Percentiles rank a stretch among this genome's conserved stretches.
These are phyloP conservation scores for Cavia porcellus DNA, from an alignment of 2,113 vertebrate species.

Conservation along the genomic window DNA sequence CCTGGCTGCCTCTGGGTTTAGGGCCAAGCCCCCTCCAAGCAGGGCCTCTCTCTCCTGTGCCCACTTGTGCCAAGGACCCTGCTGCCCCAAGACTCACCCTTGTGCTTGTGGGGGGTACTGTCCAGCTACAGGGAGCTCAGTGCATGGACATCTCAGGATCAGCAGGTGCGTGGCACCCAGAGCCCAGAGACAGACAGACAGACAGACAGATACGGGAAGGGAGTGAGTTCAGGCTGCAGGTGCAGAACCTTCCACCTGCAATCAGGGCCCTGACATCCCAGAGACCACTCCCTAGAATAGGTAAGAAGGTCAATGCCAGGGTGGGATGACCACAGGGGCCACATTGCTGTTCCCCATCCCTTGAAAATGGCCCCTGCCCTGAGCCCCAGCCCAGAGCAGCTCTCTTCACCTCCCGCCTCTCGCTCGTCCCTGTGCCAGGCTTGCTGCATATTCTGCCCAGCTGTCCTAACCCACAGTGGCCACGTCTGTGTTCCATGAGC, in stretches of 20 bases:
- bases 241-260: rapidly evolving
- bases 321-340: background rate
- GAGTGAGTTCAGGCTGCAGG: background rate
- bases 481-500: background rate
- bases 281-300: too few relatives aligned
- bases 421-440: rapidly evolving
- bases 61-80: background rate
- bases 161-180: background rate
- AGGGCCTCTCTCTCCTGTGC: background rate
- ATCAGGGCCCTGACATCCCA: rapidly evolving
- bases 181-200: background rate
- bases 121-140: background rate
- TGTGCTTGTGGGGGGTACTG: background rate
- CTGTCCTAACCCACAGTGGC: background rate
- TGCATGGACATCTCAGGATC: background rate
- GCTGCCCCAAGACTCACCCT: rapidly evolving
- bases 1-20: background rate
- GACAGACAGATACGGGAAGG: too few relatives aligned
- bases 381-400: background rate
- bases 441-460: background rate
- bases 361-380: background rate
- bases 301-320: background rate
- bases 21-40: background rate
- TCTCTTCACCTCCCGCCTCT: rapidly evolving
- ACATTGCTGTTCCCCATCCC: rapidly evolving